Evolutionary conservation across 2,888 invertebrate species (phyloP).

Genomic region (Anagyrus pseudococci): DNA sequence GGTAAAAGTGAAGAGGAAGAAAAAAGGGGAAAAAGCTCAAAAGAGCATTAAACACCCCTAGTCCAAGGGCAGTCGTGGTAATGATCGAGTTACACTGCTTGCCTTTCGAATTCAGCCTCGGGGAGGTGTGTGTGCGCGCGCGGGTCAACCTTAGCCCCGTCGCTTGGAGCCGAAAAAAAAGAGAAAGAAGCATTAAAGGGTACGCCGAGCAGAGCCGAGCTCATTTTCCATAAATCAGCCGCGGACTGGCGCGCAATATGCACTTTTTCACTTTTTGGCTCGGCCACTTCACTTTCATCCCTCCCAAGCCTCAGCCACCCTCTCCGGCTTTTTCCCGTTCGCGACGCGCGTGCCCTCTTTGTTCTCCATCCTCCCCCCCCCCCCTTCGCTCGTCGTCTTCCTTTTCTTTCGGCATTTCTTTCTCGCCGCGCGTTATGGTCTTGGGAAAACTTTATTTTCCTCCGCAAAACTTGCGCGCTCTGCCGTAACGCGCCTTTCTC

Average conservation of each 20-base stretch:
- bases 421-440: background rate
- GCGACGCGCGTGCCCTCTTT: background rate
- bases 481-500: background rate
- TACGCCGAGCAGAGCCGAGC: background rate
- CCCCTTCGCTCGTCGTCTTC: background rate
- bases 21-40: too few species aligned
- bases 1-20: background rate
- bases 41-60: too few species aligned
- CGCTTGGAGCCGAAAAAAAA: background rate
- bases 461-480: background rate
- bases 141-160: background rate
- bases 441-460: constrained; percentile 13
- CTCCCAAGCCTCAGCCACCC: background rate
- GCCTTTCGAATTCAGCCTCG: constrained; percentile 11
- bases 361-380: background rate
- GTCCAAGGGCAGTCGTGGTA: background rate
- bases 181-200: background rate
- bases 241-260: constrained; percentile 21
- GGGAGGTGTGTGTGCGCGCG: background rate
- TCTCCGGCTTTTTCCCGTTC: background rate
- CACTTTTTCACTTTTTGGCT: constrained; percentile 23
- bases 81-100: background rate
- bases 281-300: background rate
- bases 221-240: constrained; percentile 27
- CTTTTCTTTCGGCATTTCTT: background rate